Evolutionary conservation across 2,888 invertebrate species (phyloP).

Genomic region (Xestia xanthographa): DNA sequence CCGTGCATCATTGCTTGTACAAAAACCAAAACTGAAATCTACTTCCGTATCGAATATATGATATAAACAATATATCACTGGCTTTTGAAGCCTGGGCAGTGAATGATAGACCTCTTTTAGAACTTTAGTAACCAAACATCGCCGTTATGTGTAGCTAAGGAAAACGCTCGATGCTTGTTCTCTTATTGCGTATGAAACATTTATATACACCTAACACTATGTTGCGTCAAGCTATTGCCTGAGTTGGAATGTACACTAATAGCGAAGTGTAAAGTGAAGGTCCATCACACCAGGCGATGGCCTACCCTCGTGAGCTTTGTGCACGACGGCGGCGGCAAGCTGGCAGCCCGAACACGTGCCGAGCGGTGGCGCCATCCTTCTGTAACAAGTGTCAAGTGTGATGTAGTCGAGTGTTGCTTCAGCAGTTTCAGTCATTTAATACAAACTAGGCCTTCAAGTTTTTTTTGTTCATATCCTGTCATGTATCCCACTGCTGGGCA

Average conservation of each 20-base stretch:
- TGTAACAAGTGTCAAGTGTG: conserved; percentile 63
- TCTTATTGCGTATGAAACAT: conserved; percentile 53
- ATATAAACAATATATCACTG: conserved; percentile 71
- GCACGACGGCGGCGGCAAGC: conserved; percentile 68
- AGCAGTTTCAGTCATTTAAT: neutral
- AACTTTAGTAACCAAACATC: conserved; percentile 54
- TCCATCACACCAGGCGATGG: conserved; percentile 42
- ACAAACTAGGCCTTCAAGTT: neutral
- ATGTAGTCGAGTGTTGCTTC: conserved; percentile 5
- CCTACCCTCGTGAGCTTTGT: conserved; percentile 24
- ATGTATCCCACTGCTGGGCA: no score
- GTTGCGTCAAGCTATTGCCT: conserved; percentile 36
- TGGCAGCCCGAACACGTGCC: conserved; percentile 54
- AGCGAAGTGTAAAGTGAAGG: conserved; percentile 48
- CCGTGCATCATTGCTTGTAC: conserved; percentile 46
- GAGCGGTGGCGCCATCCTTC: conserved; percentile 48
- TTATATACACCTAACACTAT: conserved; percentile 57
- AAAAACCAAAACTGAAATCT: conserved; percentile 27
- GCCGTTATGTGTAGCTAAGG: conserved; percentile 35
- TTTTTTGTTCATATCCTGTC: no score
- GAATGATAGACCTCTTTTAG: conserved; percentile 66
- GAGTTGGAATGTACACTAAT: conserved; percentile 78
- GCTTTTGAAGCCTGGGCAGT: conserved; percentile 79
- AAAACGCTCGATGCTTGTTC: conserved; percentile 34
- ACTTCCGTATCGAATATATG: conserved; percentile 41